Evolutionary conservation across 2,797 vertebrate genomes (phyloP), one percentile per base, ranked within the genome.

Genomic region (Varecia variegata): DNA sequence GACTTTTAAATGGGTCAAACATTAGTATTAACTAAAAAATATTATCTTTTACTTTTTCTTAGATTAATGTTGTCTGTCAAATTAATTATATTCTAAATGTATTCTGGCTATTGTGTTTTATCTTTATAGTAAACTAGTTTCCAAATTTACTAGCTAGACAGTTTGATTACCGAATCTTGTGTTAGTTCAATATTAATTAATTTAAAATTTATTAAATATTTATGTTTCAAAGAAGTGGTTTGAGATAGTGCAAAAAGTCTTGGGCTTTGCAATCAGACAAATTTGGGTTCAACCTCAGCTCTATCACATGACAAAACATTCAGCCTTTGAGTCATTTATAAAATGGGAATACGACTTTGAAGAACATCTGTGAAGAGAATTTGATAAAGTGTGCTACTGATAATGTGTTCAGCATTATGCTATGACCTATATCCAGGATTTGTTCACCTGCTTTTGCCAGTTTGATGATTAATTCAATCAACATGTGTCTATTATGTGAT

Each of bases 31-130:
- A 87, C 20, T 80, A 87, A 35, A 92, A 54, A 38, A 82, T 81
- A 91, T 54, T 65, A 93, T 25, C 13, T 87, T 97, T 89, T 68
- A 80, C 20, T 91, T 97, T 97, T 77, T 79, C 81, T 88, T 79
- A 92, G 90, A 58, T 87, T 96, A 94, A 54, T 50, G 9, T 25
- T 96, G 15, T 65, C 82, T 93, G 85, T 83, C 25, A 85, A 88
- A 88, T 20, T 88, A 90, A 92, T 90, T 81, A 92, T 12, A 94
- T 79, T 85, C 21, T 47, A 96, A 95, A 95, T 74, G 92, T 76
- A 96, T 89, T 87, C 18, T 52, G 73, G 50, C 21, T 83, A 83
- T 45, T 56, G 15, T 93, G 7, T 90, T 56, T 89, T 85, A 91
- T 70, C 23, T 83, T 89, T 93, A 88, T 15, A 81, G 58, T 43